Evolutionary conservation across 2,888 invertebrate genomes (phyloP).

Genomic region (Rapana venosa): DNA sequence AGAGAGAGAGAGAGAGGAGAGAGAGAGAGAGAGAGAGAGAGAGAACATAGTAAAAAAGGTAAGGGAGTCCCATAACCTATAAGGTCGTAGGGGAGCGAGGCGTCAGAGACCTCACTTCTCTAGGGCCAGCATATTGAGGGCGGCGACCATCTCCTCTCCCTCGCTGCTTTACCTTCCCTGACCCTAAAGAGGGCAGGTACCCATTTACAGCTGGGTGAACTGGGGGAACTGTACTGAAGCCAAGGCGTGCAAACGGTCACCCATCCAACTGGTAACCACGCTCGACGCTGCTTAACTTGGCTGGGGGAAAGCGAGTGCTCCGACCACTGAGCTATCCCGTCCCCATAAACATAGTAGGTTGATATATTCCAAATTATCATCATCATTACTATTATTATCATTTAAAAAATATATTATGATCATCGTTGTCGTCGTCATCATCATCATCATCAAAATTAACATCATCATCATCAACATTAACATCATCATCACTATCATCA

Average conservation of each 20-base stretch:
- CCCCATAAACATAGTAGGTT: not conserved
- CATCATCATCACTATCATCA: conserved; percentile 15
- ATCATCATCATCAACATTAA: not conserved
- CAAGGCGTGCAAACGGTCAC: too few relatives aligned
- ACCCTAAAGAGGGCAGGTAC: not conserved
- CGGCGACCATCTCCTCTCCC: not conserved
- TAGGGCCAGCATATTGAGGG: not conserved
- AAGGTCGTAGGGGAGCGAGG: not conserved
- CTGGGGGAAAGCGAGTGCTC: too few relatives aligned
- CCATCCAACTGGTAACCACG: not conserved
- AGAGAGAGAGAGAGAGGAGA: too few relatives aligned
- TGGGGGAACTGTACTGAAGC: too few relatives aligned
- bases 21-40: too few relatives aligned
- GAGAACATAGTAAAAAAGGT: too few relatives aligned
- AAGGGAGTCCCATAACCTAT: too few relatives aligned
- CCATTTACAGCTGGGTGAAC: not conserved
- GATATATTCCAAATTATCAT: not conserved
- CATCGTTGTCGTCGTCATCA: conserved; percentile 26
- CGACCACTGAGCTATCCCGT: too few relatives aligned
- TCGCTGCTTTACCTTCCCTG: too few relatives aligned
- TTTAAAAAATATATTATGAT: not conserved
- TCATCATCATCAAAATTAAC: conserved; percentile 30
- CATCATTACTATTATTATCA: not conserved
- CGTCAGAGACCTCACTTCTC: too few relatives aligned
- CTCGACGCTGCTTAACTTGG: not conserved